Base-by-base conservation (phyloP, 2,888 invertebrate genomes). In the Abrostola triplasia region DNA sequence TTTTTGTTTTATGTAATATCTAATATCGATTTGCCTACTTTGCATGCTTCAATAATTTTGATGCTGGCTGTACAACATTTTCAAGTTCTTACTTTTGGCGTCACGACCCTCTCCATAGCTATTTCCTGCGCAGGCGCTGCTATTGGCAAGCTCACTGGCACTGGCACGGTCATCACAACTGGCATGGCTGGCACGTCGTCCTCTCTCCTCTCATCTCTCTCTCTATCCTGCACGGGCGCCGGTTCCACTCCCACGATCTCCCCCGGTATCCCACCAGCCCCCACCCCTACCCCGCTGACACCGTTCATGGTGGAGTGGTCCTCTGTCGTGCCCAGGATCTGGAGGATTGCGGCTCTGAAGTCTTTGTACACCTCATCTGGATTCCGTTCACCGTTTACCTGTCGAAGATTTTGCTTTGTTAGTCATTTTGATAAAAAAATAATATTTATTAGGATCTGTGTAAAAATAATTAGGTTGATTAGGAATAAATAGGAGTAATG, bases 331-430 rank as follows among this genome's bases (percentile, higher is more conserved):
- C 97, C 97, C 24, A 98, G 92, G 82, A 98, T 97, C 84, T 96
- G 96, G 77, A 98, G 96, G 8, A 98, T 96, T 4, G 97, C 97
- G 9, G 96, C 95, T 57, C 97, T 96, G 90, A 98, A 98, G 90
- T 98, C 98, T 84, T 96, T 96, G 92, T 98, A 98, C 9, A 98
- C 98, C 82, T 98, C 98, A 41, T 96, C 96, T 0, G 98, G 98
- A 80, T 97, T 97, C 59, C 98, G 95, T 90, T 98, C 98, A 7
- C 98, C 98, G 84, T 98, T 98, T 12, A 98, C 96, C 98, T 98
- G 88, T 35, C 24, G 6, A 24, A 36, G 6, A 24, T 24, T 24
- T 5, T 0, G 5, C 1, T 13, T 11, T 10, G 0, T 40, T 40
- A 40, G 9, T 7, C 10, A 40, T 7, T n/a, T n/a, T n/a, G n/a